Evolutionary conservation across 2,797 vertebrate genomes (phyloP).

Genomic region (Catharus ustulatus): DNA sequence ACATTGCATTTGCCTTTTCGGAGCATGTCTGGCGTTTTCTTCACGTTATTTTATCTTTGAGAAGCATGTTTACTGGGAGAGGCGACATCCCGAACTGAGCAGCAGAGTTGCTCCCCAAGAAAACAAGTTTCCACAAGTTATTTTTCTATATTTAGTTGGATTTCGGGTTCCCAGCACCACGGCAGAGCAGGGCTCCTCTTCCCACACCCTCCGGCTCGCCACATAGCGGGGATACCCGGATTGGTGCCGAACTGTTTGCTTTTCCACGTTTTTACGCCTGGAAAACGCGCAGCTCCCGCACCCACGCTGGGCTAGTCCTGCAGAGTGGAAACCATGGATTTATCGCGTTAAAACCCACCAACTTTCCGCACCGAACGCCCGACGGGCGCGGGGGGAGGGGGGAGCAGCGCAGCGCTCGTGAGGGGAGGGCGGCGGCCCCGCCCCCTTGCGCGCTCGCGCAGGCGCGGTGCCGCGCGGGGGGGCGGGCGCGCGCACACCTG

Average conservation of each 20-base stretch:
- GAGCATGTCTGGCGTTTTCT: neutral
- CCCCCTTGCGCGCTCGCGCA: neutral
- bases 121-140: slow-evolving; percentile 15
- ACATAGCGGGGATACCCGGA: neutral
- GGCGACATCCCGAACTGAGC: rapidly evolving
- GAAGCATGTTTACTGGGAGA: neutral
- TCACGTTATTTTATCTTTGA: neutral
- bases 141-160: neutral
- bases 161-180: neutral
- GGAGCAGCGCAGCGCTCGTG: rapidly evolving
- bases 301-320: neutral
- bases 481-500: neutral
- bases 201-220: neutral
- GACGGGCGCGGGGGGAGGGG: too few species aligned
- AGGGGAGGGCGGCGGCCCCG: neutral
- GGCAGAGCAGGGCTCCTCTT: neutral
- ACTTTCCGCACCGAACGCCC: neutral
- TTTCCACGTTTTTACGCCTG: neutral
- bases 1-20: neutral
- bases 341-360: neutral
- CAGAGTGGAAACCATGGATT: neutral
- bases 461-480: neutral
- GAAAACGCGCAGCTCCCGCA: neutral
- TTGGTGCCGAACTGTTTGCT: neutral
- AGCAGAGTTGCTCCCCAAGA: neutral